Percentiles rank a stretch among this genome's conserved stretches.
Conservation (phyloP, 35 echinoderm and acorn worm genomes). For the Apostichopus parvimensis region DNA sequence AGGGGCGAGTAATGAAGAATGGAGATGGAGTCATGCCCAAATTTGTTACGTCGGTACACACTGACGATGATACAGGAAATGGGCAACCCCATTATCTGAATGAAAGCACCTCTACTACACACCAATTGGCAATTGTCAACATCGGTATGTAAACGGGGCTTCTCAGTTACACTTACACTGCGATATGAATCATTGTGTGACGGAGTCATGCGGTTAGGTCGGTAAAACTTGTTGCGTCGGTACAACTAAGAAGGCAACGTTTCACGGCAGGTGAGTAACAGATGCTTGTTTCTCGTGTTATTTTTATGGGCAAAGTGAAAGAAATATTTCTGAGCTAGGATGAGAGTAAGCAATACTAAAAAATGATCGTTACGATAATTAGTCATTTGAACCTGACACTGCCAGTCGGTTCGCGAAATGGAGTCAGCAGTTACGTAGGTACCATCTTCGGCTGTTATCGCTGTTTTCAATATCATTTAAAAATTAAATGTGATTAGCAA, state of each 20-base stretch:
- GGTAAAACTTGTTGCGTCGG: constrained; percentile 6
- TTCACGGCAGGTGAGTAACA: not conserved
- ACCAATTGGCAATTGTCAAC: no score
- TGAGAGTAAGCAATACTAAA: not conserved
- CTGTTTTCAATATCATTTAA: not conserved
- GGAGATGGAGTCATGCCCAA: not conserved
- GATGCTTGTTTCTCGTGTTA: not conserved
- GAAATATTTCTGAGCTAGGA: no score
- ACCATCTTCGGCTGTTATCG: no score
- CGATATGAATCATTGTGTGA: not conserved
- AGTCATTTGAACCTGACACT: not conserved
- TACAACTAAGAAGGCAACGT: not conserved
- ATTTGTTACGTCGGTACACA: constrained; percentile 16
- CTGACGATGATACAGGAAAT: not conserved
- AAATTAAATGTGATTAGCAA: not conserved
- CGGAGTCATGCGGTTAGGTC: constrained; percentile 13
- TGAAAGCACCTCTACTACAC: not conserved
- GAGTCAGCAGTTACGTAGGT: constrained; percentile 22
- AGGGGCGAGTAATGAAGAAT: not conserved
- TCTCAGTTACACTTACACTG: not conserved
- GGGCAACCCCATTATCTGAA: not conserved
- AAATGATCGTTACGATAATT: not conserved
- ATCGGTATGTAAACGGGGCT: no score
- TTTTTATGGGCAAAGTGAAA: not conserved
- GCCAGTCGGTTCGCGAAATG: not conserved